phyloP scores from a whole-genome alignment of 1,140 invertebrate genomes.

The Solen grandis region DNA sequence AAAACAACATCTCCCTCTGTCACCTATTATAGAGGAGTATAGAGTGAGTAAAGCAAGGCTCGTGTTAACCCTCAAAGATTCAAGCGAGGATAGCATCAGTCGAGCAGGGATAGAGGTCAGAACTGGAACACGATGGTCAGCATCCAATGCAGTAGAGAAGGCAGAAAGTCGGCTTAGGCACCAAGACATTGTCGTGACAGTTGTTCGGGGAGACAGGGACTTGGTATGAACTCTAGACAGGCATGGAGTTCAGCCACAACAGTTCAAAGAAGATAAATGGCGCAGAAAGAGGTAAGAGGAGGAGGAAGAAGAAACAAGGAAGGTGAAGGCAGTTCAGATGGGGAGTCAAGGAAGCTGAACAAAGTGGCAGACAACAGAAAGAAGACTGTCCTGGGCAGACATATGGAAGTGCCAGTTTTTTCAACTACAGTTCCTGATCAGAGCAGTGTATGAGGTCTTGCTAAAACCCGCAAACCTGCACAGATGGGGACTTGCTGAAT shows the following conservation, averaged over 20 bases:
- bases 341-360: slow-evolving; percentile 18
- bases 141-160: slow-evolving; percentile 6
- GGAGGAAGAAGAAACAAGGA: slow-evolving; percentile 29
- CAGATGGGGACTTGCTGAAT: too few relatives aligned
- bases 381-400: slow-evolving; percentile 5
- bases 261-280: slow-evolving; percentile 2
- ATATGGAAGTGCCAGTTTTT: not conserved
- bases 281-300: slow-evolving; percentile 1
- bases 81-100: not conserved
- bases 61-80: too few relatives aligned
- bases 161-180: not conserved
- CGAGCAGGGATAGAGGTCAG: slow-evolving; percentile 10
- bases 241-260: slow-evolving; percentile 21
- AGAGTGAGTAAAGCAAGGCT: too few relatives aligned
- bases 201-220: not conserved
- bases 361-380: slow-evolving; percentile 10
- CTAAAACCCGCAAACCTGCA: too few relatives aligned
- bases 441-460: not conserved
- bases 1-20: too few relatives aligned
- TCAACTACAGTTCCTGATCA: not conserved
- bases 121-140: slow-evolving; percentile 35
- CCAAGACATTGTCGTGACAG: slow-evolving; percentile 9
- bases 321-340: slow-evolving; percentile 17
- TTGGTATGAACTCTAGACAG: not conserved
- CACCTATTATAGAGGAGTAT: too few relatives aligned